Base-by-base conservation (phyloP, 2,888 invertebrate species). In the Brenthis ino region DNA sequence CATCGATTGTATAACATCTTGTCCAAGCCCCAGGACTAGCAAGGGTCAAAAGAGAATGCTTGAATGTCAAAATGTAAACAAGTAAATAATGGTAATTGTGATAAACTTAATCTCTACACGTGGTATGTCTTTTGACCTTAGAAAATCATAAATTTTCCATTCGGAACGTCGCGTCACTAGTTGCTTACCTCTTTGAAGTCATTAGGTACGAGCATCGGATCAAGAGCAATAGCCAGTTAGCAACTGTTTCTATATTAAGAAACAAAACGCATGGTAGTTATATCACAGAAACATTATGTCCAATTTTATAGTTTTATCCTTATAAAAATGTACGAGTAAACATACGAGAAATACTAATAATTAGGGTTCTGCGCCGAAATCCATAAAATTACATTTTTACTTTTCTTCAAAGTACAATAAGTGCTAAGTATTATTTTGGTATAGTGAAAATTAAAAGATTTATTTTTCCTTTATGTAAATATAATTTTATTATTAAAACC, bases 41-140 rank as follows among this genome's bases (percentile, higher is more conserved):
- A 60, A 28, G 28, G 48, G 28, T 58, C 6, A 48, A 24, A n/a
- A 60, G 28, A 60, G 47, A 60, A 37, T 37, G 13, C 37, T 63
- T 63, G 33, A 20, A 63, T 37, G 37, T 63, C 51, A 20, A 60
- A 63, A 63, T 63, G 53, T 63, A 63, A 77, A 78, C 76, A 75
- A 74, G 72, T 75, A 74, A 76, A 76, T 66, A 75, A 71, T 70
- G 74, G 74, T 76, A 74, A 78, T 79, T 76, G 73, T 76, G 80
- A 83, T 84, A 80, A 81, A 79, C 76, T 66, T 81, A 81, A 83
- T 83, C 77, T 77, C 61, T 80, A 74, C 79, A 81, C 77, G 78
- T 77, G 78, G 75, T 72, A 68, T 77, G 76, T 74, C 72, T 75
- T 79, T 78, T 82, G 81, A 82, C 82, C 83, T 81, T 75, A 71